Evolutionary conservation across 2,113 vertebrate species (phyloP).

Genomic region (Chlamydotis undulata): DNA sequence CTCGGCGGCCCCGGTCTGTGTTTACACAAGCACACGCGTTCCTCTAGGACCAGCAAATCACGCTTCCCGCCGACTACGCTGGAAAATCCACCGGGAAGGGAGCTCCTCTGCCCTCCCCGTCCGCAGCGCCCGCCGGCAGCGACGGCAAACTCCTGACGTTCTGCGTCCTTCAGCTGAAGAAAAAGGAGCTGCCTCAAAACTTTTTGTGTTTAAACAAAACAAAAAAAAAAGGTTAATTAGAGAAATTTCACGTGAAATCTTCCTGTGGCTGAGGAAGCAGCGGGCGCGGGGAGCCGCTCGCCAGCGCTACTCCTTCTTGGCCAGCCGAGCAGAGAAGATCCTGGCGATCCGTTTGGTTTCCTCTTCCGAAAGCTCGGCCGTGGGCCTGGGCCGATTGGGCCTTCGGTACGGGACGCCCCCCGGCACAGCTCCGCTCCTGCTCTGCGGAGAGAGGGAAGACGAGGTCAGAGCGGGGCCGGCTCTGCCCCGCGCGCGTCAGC

Average conservation of each 20-base stretch:
- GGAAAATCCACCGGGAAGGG: background rate
- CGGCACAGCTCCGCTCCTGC: background rate
- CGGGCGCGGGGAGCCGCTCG: fast-evolving
- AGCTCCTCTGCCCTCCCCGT: too few species aligned
- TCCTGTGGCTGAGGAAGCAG: fast-evolving
- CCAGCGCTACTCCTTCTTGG: conserved; percentile 39
- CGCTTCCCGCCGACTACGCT: background rate
- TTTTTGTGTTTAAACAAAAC: background rate
- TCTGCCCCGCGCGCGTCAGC: fast-evolving
- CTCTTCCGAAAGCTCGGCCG: conserved; percentile 67
- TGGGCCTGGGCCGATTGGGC: conserved; percentile 50
- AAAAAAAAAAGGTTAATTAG: background rate
- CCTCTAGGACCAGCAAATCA: background rate
- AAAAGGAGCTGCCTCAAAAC: background rate
- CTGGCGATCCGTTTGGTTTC: conserved; percentile 86
- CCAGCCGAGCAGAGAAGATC: conserved; percentile 86
- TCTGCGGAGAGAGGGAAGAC: background rate
- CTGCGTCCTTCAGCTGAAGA: background rate
- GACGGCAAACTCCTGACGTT: fast-evolving
- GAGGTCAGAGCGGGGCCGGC: background rate
- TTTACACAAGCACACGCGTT: background rate
- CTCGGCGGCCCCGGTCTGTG: background rate
- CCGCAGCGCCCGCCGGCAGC: fast-evolving
- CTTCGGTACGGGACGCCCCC: conserved; percentile 21
- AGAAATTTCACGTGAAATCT: background rate